Conservation (phyloP, 2,113 vertebrate genomes). For the Okapia johnstoni region DNA sequence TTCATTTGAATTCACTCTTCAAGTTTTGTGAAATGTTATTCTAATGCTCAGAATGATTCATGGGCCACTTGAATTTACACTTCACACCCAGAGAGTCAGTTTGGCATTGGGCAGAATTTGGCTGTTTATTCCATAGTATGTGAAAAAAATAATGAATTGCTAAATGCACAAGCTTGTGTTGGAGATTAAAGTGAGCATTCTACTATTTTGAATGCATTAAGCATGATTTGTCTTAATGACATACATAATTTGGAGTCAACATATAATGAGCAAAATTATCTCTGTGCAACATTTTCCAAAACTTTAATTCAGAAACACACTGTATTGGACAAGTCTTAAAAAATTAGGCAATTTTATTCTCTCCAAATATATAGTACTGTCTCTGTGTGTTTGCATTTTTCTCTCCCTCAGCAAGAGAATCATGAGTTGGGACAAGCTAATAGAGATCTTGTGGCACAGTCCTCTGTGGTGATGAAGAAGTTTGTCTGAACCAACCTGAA, state of each 20-base stretch:
- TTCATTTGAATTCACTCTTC: not conserved
- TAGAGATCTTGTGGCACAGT: not conserved
- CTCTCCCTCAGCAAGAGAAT: conserved; percentile 12
- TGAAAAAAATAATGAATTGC: not conserved
- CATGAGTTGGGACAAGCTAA: not conserved
- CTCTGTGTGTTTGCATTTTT: not conserved
- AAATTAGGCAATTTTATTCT: not conserved
- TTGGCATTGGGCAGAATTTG: not conserved
- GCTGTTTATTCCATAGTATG: not conserved
- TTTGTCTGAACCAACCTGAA: not conserved
- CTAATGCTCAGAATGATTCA: not conserved
- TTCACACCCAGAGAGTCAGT: not conserved
- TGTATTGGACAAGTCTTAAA: not conserved
- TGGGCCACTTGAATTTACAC: not conserved
- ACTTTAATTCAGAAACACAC: not conserved
- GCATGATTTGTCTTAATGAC: not conserved
- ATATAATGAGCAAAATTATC: not conserved
- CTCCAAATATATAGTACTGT: not conserved
- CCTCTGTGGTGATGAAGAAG: not conserved
- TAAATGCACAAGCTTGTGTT: not conserved
- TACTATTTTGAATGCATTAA: not conserved
- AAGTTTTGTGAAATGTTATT: not conserved
- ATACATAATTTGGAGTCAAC: not conserved
- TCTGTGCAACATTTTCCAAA: conserved; percentile 5
- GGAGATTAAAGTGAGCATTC: not conserved